These are phyloP conservation scores for Dunckerocampus dactyliophorus DNA, from an alignment of 2,113 vertebrate species.

Conservation along the genomic window DNA sequence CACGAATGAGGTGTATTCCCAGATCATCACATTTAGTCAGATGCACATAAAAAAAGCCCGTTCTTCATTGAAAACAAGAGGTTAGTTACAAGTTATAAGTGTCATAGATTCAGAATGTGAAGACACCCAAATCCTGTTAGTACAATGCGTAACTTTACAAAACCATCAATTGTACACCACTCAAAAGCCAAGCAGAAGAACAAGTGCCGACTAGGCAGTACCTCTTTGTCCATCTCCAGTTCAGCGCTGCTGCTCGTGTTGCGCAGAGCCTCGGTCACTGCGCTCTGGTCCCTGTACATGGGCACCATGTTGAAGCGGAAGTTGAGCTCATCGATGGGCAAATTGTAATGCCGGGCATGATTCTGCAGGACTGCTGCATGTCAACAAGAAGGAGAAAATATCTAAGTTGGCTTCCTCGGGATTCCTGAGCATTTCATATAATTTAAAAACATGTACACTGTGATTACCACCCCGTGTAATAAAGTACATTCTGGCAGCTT, in stretches of 20 bases:
- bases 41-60: no score
- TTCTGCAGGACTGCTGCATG: slow-evolving; percentile 79
- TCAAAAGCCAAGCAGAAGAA: not conserved
- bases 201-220: not conserved
- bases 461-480: not conserved
- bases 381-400: slow-evolving; percentile 4
- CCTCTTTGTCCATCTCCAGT: slow-evolving; percentile 76
- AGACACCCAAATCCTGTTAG: no score
- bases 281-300: slow-evolving; percentile 73
- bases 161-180: not conserved
- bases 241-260: slow-evolving; percentile 55
- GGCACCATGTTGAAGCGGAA: slow-evolving; percentile 78
- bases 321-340: slow-evolving; percentile 83
- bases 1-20: no score
- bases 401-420: not conserved
- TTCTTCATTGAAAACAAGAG: no score
- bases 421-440: not conserved
- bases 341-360: slow-evolving; percentile 78
- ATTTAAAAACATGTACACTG: not conserved
- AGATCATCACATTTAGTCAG: no score
- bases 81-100: no score
- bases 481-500: not conserved
- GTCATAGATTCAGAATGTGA: no score
- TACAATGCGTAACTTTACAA: no score
- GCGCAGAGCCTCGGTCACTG: slow-evolving; percentile 68